Evolutionary conservation across 2,888 invertebrate species (phyloP).

Genomic region (Melikaiella ostensackeni): DNA sequence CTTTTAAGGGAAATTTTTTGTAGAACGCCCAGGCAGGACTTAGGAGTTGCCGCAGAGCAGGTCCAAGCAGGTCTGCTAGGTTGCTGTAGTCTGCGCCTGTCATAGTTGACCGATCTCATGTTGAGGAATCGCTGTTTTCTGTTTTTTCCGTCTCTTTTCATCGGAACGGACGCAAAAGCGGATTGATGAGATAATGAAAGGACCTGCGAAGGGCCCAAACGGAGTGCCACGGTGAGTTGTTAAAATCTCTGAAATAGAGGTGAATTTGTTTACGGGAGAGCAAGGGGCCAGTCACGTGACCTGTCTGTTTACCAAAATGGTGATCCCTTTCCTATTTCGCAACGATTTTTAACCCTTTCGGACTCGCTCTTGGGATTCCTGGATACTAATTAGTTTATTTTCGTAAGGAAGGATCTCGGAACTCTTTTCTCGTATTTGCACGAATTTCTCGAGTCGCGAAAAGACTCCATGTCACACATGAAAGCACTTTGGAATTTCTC

Average conservation of each 20-base stretch:
- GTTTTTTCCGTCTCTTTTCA: neutral
- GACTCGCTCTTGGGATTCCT: neutral
- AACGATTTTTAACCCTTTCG: slow-evolving; percentile 42
- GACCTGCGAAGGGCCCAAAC: slow-evolving; percentile 53
- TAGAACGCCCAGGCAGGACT: neutral
- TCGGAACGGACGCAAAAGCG: slow-evolving; percentile 26
- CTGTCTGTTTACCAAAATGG: slow-evolving; percentile 76
- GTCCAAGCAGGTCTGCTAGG: too few species aligned
- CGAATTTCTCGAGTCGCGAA: neutral
- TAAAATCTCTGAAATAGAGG: slow-evolving; percentile 48
- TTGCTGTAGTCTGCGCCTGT: too few species aligned
- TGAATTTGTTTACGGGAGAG: slow-evolving; percentile 66
- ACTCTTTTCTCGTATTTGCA: neutral
- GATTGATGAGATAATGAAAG: slow-evolving; percentile 62
- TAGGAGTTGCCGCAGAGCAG: neutral
- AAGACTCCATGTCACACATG: slow-evolving; percentile 14
- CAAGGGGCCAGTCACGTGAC: slow-evolving; percentile 73
- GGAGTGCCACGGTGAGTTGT: slow-evolving; percentile 67
- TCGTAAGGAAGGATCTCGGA: neutral
- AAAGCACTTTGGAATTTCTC: slow-evolving; percentile 32
- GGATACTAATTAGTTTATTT: slow-evolving; percentile 28
- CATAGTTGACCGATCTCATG: slow-evolving; percentile 24
- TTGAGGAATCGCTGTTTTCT: slow-evolving; percentile 25
- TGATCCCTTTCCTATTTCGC: slow-evolving; percentile 63
- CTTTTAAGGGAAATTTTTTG: neutral